phyloP scores from a whole-genome alignment of 2,888 invertebrate genomes.

The Parascotia fuliginaria region DNA sequence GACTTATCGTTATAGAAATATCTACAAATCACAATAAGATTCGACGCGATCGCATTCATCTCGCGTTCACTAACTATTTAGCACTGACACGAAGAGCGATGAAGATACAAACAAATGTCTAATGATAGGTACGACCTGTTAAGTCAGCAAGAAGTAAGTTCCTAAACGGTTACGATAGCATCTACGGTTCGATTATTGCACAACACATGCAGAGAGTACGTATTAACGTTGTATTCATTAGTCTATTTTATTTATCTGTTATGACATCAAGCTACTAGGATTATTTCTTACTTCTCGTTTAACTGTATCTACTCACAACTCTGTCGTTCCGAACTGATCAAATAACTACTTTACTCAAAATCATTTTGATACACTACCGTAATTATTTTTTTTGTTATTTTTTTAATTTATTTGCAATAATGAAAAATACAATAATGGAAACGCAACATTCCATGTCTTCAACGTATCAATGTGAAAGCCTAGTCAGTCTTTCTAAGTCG shows the following conservation, averaged over 20 bases:
- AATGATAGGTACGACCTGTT: conserved; percentile 35
- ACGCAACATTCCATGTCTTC: conserved; percentile 13
- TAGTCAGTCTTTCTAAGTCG: conserved; percentile 40
- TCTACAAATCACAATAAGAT: conserved; percentile 44
- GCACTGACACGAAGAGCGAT: conserved; percentile 15
- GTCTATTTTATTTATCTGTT: conserved; percentile 46
- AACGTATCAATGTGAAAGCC: conserved; percentile 29
- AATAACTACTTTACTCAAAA: conserved; percentile 28
- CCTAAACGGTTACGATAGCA: conserved; percentile 66
- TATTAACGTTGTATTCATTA: conserved; percentile 66
- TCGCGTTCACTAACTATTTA: not conserved
- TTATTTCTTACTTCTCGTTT: conserved; percentile 17
- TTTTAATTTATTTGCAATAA: not conserved
- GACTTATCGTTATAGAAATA: conserved; percentile 61
- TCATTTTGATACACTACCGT: conserved; percentile 13
- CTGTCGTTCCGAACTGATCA: conserved; percentile 53
- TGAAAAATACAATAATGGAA: conserved; percentile 1
- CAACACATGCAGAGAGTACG: conserved; percentile 82
- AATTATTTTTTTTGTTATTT: conserved; percentile 16
- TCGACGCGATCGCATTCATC: conserved; percentile 17
- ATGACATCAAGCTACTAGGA: conserved; percentile 49
- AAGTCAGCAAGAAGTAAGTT: conserved; percentile 73
- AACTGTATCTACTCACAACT: conserved; percentile 50
- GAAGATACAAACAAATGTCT: conserved; percentile 16
- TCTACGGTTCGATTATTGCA: conserved; percentile 79